Conservation (phyloP, 2,797 vertebrate genomes). For the Glossophaga mutica region DNA sequence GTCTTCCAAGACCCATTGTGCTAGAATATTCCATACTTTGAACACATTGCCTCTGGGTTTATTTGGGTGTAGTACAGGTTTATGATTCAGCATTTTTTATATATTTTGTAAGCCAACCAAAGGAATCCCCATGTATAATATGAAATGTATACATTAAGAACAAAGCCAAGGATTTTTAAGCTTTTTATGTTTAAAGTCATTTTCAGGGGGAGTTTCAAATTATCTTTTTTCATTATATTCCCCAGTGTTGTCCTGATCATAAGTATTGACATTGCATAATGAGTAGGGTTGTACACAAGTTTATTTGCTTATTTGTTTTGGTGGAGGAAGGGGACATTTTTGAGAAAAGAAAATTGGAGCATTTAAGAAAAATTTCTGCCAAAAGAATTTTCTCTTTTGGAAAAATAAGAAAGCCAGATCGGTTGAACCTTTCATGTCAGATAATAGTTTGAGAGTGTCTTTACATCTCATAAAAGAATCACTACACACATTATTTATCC, state of each 20-base stretch:
- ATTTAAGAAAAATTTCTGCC: conserved; percentile 45
- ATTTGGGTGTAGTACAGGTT: conserved; percentile 18
- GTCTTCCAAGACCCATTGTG: not conserved
- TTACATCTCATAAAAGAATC: conserved; percentile 39
- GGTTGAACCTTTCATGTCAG: conserved; percentile 29
- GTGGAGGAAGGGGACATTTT: not conserved
- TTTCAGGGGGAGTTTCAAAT: conserved; percentile 13
- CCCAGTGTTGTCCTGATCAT: not conserved
- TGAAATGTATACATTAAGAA: conserved; percentile 44
- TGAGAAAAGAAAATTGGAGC: conserved; percentile 35
- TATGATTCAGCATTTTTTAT: conserved; percentile 39
- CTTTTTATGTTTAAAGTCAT: conserved; percentile 41
- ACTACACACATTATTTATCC: conserved; percentile 27
- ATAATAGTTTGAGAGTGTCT: conserved; percentile 48
- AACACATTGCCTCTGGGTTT: conserved; percentile 44
- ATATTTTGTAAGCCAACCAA: conserved; percentile 8
- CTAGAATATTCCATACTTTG: not conserved
- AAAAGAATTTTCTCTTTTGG: conserved; percentile 21
- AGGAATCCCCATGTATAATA: conserved; percentile 12
- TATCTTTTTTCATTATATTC: conserved; percentile 26
- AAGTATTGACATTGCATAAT: conserved; percentile 34
- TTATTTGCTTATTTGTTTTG: conserved; percentile 53
- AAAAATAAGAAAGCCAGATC: conserved; percentile 43
- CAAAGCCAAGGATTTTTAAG: not conserved
- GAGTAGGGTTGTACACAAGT: not conserved